Evolutionary conservation across 2,113 vertebrate species (phyloP).

Genomic region (Catagonus wagneri): DNA sequence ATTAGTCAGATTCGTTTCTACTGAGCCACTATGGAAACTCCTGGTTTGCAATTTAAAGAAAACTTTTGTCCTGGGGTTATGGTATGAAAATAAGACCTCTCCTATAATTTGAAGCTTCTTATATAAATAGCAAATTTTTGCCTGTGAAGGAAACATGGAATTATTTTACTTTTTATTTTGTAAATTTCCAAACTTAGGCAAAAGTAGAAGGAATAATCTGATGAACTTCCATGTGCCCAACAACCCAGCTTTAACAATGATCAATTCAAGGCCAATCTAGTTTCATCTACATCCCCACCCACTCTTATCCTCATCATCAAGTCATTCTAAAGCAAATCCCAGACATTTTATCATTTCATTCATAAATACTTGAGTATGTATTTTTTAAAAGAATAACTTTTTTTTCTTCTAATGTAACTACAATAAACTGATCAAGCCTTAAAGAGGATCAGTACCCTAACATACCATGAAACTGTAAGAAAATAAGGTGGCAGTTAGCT

Average conservation of each 20-base stretch:
- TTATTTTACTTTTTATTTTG: neutral
- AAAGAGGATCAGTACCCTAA: neutral
- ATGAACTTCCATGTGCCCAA: neutral
- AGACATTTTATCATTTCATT: neutral
- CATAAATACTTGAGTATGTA: neutral
- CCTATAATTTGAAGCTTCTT: neutral
- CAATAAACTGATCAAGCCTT: neutral
- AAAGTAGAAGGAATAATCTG: neutral
- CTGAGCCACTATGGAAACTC: neutral
- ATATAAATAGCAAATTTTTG: neutral
- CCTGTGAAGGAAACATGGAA: neutral
- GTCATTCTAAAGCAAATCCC: conserved; percentile 27
- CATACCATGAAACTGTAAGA: neutral
- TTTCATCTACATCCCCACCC: neutral
- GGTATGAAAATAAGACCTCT: neutral
- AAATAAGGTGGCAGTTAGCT: neutral
- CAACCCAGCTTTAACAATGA: neutral
- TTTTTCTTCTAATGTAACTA: conserved; percentile 6
- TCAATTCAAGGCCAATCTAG: neutral
- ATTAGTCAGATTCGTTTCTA: neutral
- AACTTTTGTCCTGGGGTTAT: neutral
- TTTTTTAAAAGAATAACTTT: neutral
- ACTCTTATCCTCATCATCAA: neutral
- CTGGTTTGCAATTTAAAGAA: neutral
- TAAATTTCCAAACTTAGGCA: neutral